Percentiles rank a stretch among this genome's conserved stretches.
These are phyloP conservation scores for Drosophila insularis DNA, from an alignment of 1,140 invertebrate genomes.

Conservation along the genomic window DNA sequence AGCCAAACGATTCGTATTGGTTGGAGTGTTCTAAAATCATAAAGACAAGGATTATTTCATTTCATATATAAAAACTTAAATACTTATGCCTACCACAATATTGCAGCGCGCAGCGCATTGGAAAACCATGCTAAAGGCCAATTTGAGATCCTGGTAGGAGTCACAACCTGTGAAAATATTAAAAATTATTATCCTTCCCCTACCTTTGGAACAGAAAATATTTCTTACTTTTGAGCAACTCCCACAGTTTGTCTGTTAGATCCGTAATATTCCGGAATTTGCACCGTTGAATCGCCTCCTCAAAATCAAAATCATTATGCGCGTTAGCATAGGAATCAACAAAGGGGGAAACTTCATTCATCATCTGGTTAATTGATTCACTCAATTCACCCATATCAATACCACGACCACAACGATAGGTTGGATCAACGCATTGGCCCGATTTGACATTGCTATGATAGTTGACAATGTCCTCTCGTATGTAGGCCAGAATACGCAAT, in stretches of 20 bases:
- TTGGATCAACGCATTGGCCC: conserved; percentile 46
- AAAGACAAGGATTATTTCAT: not conserved
- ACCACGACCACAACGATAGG: conserved; percentile 67
- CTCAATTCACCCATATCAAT: conserved; percentile 73
- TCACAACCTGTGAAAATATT: conserved; percentile 48
- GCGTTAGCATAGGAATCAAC: conserved; percentile 42
- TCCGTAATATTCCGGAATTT: conserved; percentile 59
- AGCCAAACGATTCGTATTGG: conserved; percentile 77
- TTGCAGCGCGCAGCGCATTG: conserved; percentile 76
- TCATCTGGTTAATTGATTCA: conserved; percentile 65
- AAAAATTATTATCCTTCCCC: not conserved
- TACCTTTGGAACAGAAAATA: not conserved
- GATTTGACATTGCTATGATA: conserved; percentile 39
- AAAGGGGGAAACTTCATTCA: conserved; percentile 66
- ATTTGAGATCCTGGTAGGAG: conserved; percentile 73
- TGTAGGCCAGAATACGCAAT: conserved; percentile 63
- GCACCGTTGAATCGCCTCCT: conserved; percentile 64
- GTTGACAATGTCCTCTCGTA: conserved; percentile 73
- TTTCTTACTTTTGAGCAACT: conserved; percentile 64
- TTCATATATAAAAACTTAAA: not conserved
- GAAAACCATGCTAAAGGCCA: conserved; percentile 72
- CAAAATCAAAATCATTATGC: conserved; percentile 56
- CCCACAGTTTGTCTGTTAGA: conserved; percentile 80
- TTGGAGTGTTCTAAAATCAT: conserved; percentile 69
- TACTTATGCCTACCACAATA: conserved; percentile 63